These are phyloP conservation scores for Ciconia nigra DNA, from an alignment of 2,797 vertebrate species.

Conservation along the genomic window DNA sequence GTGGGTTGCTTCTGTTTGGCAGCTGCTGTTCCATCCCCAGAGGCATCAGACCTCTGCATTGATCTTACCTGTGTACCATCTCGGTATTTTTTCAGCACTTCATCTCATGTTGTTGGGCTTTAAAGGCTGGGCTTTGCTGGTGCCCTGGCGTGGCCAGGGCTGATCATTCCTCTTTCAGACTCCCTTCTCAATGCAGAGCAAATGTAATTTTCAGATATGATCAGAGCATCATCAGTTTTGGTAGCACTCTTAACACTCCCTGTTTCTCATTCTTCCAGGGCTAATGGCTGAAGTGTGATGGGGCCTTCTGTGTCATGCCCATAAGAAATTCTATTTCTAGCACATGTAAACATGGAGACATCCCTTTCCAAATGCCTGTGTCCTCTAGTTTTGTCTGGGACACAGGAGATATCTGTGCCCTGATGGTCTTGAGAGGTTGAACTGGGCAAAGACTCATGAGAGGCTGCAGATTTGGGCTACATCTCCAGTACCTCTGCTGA, in stretches of 20 bases:
- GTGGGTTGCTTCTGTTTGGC: neutral
- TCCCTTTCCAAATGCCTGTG: neutral
- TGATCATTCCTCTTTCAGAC: neutral
- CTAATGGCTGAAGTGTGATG: neutral
- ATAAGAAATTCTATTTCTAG: neutral
- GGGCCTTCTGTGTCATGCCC: neutral
- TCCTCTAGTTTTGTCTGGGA: neutral
- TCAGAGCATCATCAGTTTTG: neutral
- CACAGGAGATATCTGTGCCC: neutral
- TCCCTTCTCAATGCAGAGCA: neutral
- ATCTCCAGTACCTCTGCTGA: neutral
- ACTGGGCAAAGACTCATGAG: neutral
- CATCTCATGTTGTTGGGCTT: neutral
- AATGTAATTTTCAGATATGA: neutral
- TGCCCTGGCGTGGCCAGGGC: neutral
- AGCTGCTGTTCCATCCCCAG: fast-evolving
- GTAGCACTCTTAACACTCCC: neutral
- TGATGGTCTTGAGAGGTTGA: neutral
- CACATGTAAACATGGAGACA: fast-evolving
- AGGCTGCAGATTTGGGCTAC: neutral
- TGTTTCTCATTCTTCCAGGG: neutral
- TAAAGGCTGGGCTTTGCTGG: neutral
- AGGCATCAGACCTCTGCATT: neutral
- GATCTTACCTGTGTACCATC: neutral
- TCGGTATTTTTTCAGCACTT: neutral